These are phyloP conservation scores for Trissolcus brochymenae DNA, from an alignment of 2,888 invertebrate species.

Conservation along the genomic window DNA sequence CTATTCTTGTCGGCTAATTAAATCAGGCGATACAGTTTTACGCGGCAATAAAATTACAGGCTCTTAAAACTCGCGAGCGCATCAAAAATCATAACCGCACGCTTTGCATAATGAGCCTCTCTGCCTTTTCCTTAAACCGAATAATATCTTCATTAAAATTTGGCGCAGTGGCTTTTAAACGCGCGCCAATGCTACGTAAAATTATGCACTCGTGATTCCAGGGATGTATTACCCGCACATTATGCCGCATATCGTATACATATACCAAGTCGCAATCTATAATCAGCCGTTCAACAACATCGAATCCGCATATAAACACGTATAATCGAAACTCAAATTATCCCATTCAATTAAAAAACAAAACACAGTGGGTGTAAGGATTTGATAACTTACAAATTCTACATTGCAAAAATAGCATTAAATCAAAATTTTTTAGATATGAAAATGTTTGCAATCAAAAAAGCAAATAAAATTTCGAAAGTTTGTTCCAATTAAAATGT, in stretches of 20 bases:
- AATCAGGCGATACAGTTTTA: constrained; percentile 39
- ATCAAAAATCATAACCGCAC: constrained; percentile 46
- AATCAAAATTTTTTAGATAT: too few species aligned
- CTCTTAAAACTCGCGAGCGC: constrained; percentile 37
- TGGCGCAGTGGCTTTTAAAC: constrained; percentile 38
- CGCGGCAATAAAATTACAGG: constrained; percentile 42
- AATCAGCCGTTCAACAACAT: constrained; percentile 25
- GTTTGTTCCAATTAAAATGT: too few species aligned
- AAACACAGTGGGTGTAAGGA: too few species aligned
- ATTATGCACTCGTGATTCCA: constrained; percentile 32
- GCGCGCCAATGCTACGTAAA: constrained; percentile 33
- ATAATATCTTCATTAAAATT: constrained; percentile 53
- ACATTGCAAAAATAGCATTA: too few species aligned
- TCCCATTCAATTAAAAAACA: neutral
- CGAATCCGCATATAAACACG: constrained; percentile 11
- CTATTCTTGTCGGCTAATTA: constrained; percentile 23
- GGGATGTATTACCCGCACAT: constrained; percentile 42
- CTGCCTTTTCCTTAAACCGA: constrained; percentile 24
- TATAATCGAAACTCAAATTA: neutral
- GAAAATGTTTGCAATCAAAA: too few species aligned
- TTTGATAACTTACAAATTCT: too few species aligned
- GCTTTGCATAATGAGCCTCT: constrained; percentile 37
- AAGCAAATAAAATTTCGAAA: too few species aligned
- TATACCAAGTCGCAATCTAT: constrained; percentile 35
- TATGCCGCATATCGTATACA: constrained; percentile 17